A percentile compares a stretch with the other conserved stretches of the same genome.
These are phyloP conservation scores for Passer montanus DNA, from an alignment of 2,113 vertebrate genomes.

Conservation along the genomic window DNA sequence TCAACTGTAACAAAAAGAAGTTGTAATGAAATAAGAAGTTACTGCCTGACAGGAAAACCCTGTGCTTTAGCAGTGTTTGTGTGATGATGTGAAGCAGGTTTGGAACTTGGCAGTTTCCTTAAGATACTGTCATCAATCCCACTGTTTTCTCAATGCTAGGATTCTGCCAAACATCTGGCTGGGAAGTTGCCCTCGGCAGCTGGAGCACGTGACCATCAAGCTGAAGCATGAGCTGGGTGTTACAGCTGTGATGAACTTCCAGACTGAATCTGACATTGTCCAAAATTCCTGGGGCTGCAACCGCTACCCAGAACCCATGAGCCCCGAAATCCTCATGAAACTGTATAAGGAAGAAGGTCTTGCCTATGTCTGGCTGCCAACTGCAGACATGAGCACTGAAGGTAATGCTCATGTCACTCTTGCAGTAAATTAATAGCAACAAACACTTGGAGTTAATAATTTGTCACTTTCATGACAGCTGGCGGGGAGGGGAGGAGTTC, in stretches of 20 bases:
- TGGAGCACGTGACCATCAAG: slow-evolving; percentile 92
- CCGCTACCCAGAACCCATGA: slow-evolving; percentile 84
- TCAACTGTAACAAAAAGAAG: background rate
- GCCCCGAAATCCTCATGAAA: slow-evolving; percentile 84
- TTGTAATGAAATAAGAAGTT: background rate
- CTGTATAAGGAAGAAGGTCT: slow-evolving; percentile 89
- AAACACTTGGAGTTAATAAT: background rate
- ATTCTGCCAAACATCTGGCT: slow-evolving; percentile 92
- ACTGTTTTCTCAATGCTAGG: slow-evolving; percentile 71
- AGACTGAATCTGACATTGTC: slow-evolving; percentile 90
- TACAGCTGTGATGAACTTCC: slow-evolving; percentile 96
- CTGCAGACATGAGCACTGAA: slow-evolving; percentile 96
- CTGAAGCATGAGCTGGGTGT: slow-evolving; percentile 91
- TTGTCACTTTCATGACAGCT: background rate
- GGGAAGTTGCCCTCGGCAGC: slow-evolving; percentile 93
- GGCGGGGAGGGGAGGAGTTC: background rate
- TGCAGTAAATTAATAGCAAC: background rate
- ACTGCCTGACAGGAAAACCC: background rate
- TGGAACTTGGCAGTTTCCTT: background rate
- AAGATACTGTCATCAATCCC: background rate
- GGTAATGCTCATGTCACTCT: slow-evolving; percentile 71
- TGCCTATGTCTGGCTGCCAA: slow-evolving; percentile 94
- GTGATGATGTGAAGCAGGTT: background rate
- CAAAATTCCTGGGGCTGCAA: slow-evolving; percentile 93
- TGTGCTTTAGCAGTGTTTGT: background rate